Conservation (phyloP, 2,797 vertebrate genomes). For the Nyctibius grandis region DNA sequence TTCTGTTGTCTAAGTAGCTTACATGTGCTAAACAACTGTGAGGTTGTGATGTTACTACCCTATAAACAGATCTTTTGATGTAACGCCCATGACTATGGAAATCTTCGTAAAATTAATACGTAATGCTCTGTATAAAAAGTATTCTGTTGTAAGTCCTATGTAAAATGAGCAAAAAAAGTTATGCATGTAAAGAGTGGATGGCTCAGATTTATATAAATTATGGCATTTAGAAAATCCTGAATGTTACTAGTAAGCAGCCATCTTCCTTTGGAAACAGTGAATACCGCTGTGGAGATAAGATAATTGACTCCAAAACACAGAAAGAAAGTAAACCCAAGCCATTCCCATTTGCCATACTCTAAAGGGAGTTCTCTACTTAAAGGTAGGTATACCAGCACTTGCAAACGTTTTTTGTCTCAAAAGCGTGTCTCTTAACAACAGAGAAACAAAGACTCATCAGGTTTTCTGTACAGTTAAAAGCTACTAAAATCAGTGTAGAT, state of each 20-base stretch:
- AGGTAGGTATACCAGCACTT: background rate
- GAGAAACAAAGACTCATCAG: background rate
- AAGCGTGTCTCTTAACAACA: background rate
- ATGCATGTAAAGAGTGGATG: background rate
- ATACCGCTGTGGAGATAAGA: background rate
- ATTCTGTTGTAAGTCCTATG: background rate
- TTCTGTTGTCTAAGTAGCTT: conserved; percentile 6
- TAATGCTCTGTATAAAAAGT: background rate
- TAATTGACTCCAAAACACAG: background rate
- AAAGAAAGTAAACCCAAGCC: background rate
- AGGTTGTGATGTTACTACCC: background rate
- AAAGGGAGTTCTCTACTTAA: background rate
- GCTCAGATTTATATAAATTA: background rate
- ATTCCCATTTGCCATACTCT: background rate
- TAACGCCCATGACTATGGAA: background rate
- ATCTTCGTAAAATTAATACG: background rate
- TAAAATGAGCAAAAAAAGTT: background rate
- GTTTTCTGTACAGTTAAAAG: background rate
- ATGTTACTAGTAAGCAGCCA: background rate
- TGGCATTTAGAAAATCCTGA: background rate
- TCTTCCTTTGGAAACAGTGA: background rate
- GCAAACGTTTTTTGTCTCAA: background rate
- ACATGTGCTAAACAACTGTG: background rate
- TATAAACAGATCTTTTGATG: background rate
- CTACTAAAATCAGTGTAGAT: background rate